Evolutionary conservation across 2,797 vertebrate genomes (phyloP).

Genomic region (Mus caroli): DNA sequence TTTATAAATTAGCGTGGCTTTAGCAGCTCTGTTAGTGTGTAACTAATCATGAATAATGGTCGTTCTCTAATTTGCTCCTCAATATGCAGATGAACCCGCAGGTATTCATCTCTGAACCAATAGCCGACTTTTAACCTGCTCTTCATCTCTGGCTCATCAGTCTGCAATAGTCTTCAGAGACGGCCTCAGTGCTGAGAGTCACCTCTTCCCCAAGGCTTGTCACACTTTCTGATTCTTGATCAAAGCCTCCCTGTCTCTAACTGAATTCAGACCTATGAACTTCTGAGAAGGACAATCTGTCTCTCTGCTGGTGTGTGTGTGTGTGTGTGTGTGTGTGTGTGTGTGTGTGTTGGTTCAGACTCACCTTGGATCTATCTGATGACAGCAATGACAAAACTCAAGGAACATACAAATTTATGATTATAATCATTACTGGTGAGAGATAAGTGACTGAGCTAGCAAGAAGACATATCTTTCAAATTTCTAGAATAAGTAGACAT

Average conservation of each 20-base stretch:
- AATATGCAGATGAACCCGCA: rapidly evolving
- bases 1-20: background rate
- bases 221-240: rapidly evolving
- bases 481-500: background rate
- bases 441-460: background rate
- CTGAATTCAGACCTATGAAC: background rate
- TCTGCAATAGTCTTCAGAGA: background rate
- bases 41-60: background rate
- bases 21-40: background rate
- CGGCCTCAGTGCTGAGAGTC: background rate
- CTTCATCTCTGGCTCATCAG: background rate
- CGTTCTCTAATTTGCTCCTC: background rate
- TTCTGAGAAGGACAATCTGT: too few species aligned
- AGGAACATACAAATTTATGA: background rate
- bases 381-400: background rate
- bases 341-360: too few species aligned
- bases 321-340: too few species aligned
- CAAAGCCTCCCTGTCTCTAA: rapidly evolving
- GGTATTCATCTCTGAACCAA: background rate
- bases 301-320: background rate
- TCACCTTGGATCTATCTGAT: background rate
- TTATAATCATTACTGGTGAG: background rate
- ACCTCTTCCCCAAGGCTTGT: rapidly evolving
- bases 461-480: background rate
- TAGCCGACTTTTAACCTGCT: rapidly evolving